phyloP scores from a whole-genome alignment of 1,140 invertebrate species.

The Armadillidium nasatum region DNA sequence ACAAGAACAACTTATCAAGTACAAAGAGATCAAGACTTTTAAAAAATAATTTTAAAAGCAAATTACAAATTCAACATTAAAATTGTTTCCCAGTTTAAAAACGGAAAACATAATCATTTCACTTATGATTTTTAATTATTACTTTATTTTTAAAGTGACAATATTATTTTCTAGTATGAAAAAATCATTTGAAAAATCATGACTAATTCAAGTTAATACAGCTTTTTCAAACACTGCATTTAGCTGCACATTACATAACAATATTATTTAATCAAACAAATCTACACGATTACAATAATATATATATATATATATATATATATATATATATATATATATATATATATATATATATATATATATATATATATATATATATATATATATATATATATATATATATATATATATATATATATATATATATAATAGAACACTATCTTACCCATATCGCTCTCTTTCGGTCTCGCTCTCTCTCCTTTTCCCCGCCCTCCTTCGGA shows the following conservation, averaged over 20 bases:
- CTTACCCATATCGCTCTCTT: constrained; percentile 59
- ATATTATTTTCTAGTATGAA: no score
- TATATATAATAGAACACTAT: constrained; percentile 9
- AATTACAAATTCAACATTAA: background rate
- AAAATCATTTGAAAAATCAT: no score
- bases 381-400: constrained; percentile 15
- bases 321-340: constrained; percentile 14
- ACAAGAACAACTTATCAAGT: background rate
- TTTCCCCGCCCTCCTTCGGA: constrained; percentile 58
- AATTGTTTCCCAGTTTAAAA: no score
- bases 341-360: constrained; percentile 15
- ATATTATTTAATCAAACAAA: no score
- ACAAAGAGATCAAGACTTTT: constrained; percentile 46
- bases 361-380: constrained; percentile 15
- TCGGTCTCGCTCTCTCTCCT: constrained; percentile 61
- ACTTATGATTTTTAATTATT: no score
- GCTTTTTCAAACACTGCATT: no score
- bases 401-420: constrained; percentile 15
- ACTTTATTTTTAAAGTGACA: no score
- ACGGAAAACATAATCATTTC: no score
- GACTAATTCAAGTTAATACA: no score
- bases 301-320: constrained; percentile 5
- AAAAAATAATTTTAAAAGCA: no score
- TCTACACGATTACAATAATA: no score
- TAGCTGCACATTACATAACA: no score